Evolutionary conservation across 2,113 vertebrate species (phyloP).

Genomic region (Tetrao urogallus): DNA sequence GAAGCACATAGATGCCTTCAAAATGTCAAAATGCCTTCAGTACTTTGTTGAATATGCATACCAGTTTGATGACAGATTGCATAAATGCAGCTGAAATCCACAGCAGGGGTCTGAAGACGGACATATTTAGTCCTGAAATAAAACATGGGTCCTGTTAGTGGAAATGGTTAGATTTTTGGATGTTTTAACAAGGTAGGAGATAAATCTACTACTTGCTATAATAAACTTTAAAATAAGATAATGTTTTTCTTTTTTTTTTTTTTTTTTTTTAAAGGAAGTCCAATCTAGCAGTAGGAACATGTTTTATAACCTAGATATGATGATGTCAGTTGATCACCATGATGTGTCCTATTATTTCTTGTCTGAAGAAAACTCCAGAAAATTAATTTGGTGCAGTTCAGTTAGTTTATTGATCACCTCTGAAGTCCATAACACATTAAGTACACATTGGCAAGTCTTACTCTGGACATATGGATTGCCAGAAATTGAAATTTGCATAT

Average conservation of each 20-base stretch:
- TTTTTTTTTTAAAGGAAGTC: neutral
- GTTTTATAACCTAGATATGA: neutral
- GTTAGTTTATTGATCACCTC: neutral
- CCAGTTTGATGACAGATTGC: neutral
- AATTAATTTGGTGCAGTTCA: neutral
- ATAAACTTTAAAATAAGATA: neutral
- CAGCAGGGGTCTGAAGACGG: neutral
- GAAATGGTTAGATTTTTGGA: neutral
- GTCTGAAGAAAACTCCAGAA: neutral
- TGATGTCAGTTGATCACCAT: rapidly evolving
- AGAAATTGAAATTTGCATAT: neutral
- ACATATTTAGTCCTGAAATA: neutral
- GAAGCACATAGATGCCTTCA: neutral
- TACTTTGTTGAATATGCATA: neutral
- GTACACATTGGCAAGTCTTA: neutral
- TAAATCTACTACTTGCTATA: neutral
- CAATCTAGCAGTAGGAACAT: neutral
- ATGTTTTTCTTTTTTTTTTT: neutral
- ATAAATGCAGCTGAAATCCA: neutral
- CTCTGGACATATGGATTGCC: neutral
- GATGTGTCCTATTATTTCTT: neutral
- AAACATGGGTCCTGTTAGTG: neutral
- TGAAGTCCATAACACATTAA: neutral
- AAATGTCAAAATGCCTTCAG: neutral
- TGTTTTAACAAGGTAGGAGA: neutral